These are phyloP conservation scores for Bedellia somnulentella DNA, from an alignment of 2,888 invertebrate species.

Conservation along the genomic window DNA sequence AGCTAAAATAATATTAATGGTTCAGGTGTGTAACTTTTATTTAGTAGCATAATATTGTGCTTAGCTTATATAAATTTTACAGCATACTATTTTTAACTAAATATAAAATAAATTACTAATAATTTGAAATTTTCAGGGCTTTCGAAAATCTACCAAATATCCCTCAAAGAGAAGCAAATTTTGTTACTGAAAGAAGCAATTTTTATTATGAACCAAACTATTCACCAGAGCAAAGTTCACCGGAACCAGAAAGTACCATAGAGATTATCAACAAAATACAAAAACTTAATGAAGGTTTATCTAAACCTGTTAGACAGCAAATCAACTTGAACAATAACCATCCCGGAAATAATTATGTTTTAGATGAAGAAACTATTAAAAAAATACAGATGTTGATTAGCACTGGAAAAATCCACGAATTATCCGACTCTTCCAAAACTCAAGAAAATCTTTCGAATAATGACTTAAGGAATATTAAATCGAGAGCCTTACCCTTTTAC, in stretches of 20 bases:
- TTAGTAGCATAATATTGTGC: no score
- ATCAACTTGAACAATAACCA: slow-evolving; percentile 21
- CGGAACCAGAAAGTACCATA: slow-evolving; percentile 20
- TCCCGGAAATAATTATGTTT: slow-evolving; percentile 20
- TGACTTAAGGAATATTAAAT: slow-evolving; percentile 13
- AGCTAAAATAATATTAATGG: no score
- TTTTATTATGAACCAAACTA: no score
- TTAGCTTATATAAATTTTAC: no score
- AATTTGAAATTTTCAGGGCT: no score
- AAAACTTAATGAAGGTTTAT: slow-evolving; percentile 46
- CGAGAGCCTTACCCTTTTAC: slow-evolving; percentile 13
- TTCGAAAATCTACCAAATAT: no score
- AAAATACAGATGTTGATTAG: slow-evolving; percentile 40
- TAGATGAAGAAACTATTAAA: slow-evolving; percentile 33
- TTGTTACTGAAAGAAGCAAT: no score
- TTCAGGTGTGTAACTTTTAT: slow-evolving; percentile 6
- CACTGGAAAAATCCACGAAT: slow-evolving; percentile 26
- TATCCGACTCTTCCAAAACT: slow-evolving; percentile 14
- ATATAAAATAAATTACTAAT: no score
- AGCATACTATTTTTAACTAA: no score
- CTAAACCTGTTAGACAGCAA: slow-evolving; percentile 29
- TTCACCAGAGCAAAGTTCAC: no score
- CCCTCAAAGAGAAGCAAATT: no score
- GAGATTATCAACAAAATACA: slow-evolving; percentile 60
- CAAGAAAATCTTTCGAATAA: slow-evolving; percentile 17